A percentile compares a stretch with the other conserved stretches of the same genome.
phyloP scores from a whole-genome alignment of 2,113 vertebrate genomes.

The Amphilophus citrinellus region DNA sequence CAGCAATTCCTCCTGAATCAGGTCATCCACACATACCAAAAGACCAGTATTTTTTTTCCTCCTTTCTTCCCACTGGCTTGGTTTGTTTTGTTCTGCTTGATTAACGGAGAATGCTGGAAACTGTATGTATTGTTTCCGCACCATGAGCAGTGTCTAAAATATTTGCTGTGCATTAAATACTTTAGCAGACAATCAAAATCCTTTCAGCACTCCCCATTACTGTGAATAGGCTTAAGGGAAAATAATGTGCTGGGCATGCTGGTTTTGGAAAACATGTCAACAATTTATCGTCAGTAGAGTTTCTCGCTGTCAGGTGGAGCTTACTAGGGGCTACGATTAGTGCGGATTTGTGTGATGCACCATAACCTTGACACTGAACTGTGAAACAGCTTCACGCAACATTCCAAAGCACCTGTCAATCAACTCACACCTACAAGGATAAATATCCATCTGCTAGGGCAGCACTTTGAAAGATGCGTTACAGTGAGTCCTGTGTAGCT shows the following conservation, averaged over 20 bases:
- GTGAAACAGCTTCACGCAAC: constrained; percentile 77
- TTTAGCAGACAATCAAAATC: constrained; percentile 81
- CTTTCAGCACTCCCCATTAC: constrained; percentile 76
- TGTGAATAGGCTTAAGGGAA: constrained; percentile 75
- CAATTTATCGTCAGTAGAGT: constrained; percentile 67
- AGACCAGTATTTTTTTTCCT: constrained; percentile 14
- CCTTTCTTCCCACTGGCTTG: constrained; percentile 59
- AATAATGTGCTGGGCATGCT: constrained; percentile 74
- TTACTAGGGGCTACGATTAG: constrained; percentile 80
- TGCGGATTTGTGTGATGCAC: constrained; percentile 76
- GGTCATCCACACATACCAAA: constrained; percentile 47
- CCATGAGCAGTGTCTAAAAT: constrained; percentile 81
- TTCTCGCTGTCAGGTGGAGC: constrained; percentile 76
- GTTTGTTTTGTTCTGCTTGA: constrained; percentile 82
- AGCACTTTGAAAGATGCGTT: constrained; percentile 45
- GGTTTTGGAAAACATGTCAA: constrained; percentile 77
- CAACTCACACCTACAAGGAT: constrained; percentile 74
- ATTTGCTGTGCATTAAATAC: constrained; percentile 83
- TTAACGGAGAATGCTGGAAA: constrained; percentile 79
- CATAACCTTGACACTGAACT: constrained; percentile 77
- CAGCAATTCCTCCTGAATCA: constrained; percentile 50
- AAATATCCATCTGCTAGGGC: constrained; percentile 65
- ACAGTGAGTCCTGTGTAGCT: constrained; percentile 52
- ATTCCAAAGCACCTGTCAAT: constrained; percentile 79
- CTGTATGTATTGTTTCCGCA: constrained; percentile 79